Evolutionary conservation across 2,888 invertebrate species (phyloP), one percentile per base, ranked within the genome.

Genomic region (Eupithecia dodoneata): DNA sequence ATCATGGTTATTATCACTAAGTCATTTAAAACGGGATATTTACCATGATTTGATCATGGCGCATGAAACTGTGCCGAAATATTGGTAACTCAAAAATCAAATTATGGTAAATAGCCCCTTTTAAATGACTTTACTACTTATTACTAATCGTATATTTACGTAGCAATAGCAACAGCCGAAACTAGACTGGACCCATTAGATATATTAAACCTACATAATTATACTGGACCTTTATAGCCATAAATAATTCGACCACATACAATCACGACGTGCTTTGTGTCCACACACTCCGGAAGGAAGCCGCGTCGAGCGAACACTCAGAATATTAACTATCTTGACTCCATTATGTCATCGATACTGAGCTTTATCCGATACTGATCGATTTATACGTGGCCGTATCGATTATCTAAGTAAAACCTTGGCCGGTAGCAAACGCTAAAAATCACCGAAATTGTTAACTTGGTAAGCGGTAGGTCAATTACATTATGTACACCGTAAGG

Each of bases 401-500:
- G 72, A 74, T 55, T 69, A 52, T 42, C 41, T 42, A 70, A 70
- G 70, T 45, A 70, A 70, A 70, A 10, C 30, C 30, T 44, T n/a
- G 41, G 42, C 15, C 41, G 42, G 69, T 44, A 10, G 66, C 15
- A 7, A 42, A 42, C 66, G 47, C 47, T 18, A 13, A 70, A 47
- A 65, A 49, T 2, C 2, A 70, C 70, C 30, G 18, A 69, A 45
- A 69, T 65, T 65, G 55, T n/a, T 66, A 41, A n/a, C 65, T 47
- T 69, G 69, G 49, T 65, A 49, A 63, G 77, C 67, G 52, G 49
- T 65, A 63, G 72, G 77, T 77, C 75, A 75, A 65, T 77, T 75
- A 75, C 75, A 75, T 72, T 76, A 70, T 4, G 42, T n/a, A 49
- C 42, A 65, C 74, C 70, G 70, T 18, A 70, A 71, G 59, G 66